Percentiles rank a stretch among this genome's conserved stretches.
phyloP scores from a whole-genome alignment of 2,113 vertebrate species.

The Aspiorhynchus laticeps region DNA sequence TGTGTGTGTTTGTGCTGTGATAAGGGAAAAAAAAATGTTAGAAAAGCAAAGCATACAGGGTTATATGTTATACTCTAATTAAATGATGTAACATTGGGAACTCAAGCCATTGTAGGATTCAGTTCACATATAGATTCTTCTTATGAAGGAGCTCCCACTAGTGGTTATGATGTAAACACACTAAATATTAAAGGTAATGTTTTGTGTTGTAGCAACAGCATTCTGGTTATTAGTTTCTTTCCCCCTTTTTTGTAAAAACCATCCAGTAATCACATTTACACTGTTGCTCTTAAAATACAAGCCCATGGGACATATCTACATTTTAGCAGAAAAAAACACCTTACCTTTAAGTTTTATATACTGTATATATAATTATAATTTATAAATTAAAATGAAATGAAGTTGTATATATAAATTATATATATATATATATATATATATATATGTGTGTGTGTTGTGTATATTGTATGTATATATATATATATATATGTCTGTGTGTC shows the following conservation, averaged over 20 bases:
- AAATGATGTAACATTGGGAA: conserved; percentile 1
- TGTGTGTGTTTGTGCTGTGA: not conserved
- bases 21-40: not conserved
- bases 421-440: not conserved
- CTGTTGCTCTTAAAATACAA: not conserved
- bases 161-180: not conserved
- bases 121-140: not conserved
- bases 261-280: not conserved
- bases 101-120: not conserved
- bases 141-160: conserved; percentile 26
- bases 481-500: not conserved
- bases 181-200: not conserved
- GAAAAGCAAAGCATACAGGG: not conserved
- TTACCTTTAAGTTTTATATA: not conserved
- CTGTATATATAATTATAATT: too few species aligned
- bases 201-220: not conserved
- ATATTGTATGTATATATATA: too few species aligned
- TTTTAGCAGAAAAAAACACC: not conserved
- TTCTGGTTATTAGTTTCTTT: not conserved
- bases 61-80: not conserved
- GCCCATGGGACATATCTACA: too few species aligned
- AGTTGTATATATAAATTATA: not conserved
- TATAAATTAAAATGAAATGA: too few species aligned
- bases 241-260: not conserved
- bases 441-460: too few species aligned